Evolutionary conservation across 2,888 invertebrate species (phyloP).

Genomic region (Calameuta idolon): DNA sequence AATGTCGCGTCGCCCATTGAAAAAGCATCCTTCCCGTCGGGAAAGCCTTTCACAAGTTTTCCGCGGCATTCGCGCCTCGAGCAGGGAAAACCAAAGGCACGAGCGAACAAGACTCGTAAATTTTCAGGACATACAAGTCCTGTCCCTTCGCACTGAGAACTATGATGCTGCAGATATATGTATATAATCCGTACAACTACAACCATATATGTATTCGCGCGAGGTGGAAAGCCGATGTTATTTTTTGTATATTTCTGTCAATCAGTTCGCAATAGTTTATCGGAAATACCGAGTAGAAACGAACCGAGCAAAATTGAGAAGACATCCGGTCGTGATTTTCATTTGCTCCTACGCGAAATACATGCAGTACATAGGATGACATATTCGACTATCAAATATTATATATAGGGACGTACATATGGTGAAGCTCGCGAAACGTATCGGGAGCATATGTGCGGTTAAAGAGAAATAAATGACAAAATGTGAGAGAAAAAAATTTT

Average conservation of each 20-base stretch:
- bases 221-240: constrained; percentile 23
- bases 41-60: constrained; percentile 37
- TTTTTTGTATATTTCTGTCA: constrained; percentile 23
- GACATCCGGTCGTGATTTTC: constrained; percentile 6
- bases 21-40: constrained; percentile 35
- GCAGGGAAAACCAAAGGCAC: constrained; percentile 21
- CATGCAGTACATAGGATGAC: background rate
- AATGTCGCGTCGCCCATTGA: constrained; percentile 42
- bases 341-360: background rate
- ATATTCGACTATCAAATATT: background rate
- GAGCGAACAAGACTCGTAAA: constrained; percentile 53
- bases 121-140: constrained; percentile 33
- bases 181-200: background rate
- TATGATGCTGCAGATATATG: background rate
- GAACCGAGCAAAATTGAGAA: constrained; percentile 11
- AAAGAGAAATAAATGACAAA: no score
- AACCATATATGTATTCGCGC: background rate
- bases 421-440: background rate
- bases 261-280: background rate
- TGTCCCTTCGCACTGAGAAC: background rate
- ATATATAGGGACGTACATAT: background rate
- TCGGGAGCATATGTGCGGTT: background rate
- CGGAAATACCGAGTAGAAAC: constrained; percentile 7
- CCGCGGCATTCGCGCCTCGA: constrained; percentile 6
- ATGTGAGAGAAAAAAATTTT: background rate